These are phyloP conservation scores for Platalea minor DNA, from an alignment of 2,797 vertebrate genomes.

Conservation along the genomic window DNA sequence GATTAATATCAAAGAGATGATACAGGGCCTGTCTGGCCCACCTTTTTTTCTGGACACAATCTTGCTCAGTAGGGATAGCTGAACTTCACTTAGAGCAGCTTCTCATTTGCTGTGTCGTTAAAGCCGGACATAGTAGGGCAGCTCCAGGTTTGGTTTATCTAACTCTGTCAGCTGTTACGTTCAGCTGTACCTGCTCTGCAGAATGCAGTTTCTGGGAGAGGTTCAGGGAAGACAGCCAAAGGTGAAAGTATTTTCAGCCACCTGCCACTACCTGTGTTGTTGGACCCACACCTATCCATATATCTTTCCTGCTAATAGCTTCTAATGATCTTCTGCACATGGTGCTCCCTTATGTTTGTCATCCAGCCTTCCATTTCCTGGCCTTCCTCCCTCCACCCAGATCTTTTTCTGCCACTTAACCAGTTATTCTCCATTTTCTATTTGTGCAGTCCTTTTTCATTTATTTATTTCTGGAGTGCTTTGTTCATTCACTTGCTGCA, in stretches of 20 bases:
- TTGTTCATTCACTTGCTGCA: not conserved
- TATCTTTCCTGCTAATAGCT: not conserved
- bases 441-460: not conserved
- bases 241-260: not conserved
- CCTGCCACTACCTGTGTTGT: not conserved
- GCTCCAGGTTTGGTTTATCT: not conserved
- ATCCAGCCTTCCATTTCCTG: not conserved
- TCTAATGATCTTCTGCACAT: not conserved
- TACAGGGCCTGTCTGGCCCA: not conserved
- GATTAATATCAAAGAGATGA: not conserved
- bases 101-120: not conserved
- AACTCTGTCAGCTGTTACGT: not conserved
- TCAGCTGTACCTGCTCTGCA: not conserved
- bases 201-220: not conserved
- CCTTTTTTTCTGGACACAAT: not conserved
- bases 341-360: not conserved
- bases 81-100: not conserved
- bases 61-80: not conserved
- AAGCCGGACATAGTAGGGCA: not conserved
- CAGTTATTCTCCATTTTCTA: not conserved
- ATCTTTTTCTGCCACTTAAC: not conserved
- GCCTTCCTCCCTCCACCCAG: not conserved
- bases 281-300: not conserved
- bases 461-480: not conserved
- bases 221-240: not conserved